phyloP scores from a whole-genome alignment of 2,797 vertebrate species.

The Myotis vivesi region DNA sequence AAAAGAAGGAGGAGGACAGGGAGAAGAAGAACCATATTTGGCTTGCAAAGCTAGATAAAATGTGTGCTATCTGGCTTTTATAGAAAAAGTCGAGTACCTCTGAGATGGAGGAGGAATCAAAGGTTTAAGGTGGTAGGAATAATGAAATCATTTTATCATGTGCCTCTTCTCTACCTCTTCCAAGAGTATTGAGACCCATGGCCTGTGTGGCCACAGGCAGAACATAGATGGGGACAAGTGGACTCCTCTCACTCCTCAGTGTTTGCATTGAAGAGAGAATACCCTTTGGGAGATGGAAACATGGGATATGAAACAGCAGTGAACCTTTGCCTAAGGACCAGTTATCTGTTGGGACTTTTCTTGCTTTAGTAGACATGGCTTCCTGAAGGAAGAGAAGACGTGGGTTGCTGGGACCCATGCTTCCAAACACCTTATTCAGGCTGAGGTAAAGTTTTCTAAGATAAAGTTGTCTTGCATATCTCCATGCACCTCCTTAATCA shows the following conservation, averaged over 20 bases:
- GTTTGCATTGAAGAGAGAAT: neutral
- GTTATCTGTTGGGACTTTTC: neutral
- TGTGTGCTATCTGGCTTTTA: neutral
- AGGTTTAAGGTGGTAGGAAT: neutral
- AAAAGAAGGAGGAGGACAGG: neutral
- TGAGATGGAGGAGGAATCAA: neutral
- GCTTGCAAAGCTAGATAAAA: neutral
- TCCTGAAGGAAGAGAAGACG: neutral
- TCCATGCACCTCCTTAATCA: neutral
- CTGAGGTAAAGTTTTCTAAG: neutral
- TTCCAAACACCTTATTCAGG: slow-evolving; percentile 6
- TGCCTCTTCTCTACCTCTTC: neutral
- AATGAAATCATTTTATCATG: neutral
- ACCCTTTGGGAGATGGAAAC: neutral
- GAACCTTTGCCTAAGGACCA: neutral
- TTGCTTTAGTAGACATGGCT: neutral
- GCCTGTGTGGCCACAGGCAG: neutral
- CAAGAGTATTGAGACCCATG: neutral
- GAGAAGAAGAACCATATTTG: too few relatives aligned
- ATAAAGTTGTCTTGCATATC: neutral
- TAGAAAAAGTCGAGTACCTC: neutral
- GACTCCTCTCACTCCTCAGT: neutral
- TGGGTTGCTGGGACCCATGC: neutral
- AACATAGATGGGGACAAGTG: neutral
- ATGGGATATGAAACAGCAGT: neutral